phyloP scores from a whole-genome alignment of 2,888 invertebrate species.

The Eucera pruinosa region DNA sequence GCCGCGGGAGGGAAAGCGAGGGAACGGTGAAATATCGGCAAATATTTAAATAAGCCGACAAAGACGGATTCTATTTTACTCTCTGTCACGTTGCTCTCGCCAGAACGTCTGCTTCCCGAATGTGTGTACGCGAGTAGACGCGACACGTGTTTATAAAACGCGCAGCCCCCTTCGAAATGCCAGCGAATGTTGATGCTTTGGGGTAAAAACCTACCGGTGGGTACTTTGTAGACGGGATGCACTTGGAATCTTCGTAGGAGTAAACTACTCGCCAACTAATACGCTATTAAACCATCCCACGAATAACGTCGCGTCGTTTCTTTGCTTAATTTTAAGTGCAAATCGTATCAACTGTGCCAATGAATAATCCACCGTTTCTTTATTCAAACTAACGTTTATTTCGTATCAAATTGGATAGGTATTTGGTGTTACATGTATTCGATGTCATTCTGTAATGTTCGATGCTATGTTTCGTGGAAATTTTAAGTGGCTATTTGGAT shows the following conservation, averaged over 20 bases:
- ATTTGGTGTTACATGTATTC: no score
- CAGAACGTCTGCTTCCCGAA: neutral
- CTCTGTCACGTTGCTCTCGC: neutral
- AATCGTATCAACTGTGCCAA: no score
- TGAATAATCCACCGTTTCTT: no score
- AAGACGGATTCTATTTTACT: constrained; percentile 37
- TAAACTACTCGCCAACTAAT: no score
- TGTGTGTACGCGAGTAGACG: neutral
- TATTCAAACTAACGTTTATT: no score
- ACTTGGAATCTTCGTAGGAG: neutral
- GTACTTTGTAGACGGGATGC: neutral
- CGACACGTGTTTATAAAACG: constrained; percentile 33
- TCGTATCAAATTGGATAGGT: no score
- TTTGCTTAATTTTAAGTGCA: no score
- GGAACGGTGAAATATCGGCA: constrained; percentile 49
- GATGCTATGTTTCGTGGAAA: no score
- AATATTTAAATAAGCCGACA: constrained; percentile 58
- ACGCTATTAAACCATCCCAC: no score
- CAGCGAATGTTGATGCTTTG: neutral
- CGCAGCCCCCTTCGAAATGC: neutral
- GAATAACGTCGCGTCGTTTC: no score
- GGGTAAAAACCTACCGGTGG: neutral
- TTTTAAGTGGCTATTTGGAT: no score
- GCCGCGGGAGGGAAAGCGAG: neutral
- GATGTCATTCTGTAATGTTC: no score